Evolutionary conservation across 1,140 invertebrate genomes (phyloP), one percentile per base, ranked within the genome.

Genomic region (Drosophila auraria): DNA sequence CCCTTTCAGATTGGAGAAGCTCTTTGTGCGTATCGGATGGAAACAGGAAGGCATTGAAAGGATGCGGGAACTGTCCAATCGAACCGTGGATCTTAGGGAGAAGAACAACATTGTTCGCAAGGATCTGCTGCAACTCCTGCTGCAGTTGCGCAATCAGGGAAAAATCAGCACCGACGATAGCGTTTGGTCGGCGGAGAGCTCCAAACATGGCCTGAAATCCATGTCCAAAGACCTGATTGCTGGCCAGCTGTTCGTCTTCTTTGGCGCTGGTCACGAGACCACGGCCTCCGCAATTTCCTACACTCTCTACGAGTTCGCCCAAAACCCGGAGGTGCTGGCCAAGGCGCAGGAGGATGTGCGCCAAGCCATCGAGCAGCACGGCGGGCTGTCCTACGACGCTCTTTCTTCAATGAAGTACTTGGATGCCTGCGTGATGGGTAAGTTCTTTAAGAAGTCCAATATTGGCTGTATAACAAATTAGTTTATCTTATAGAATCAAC

Each of bases 191-290:
- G 64, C 86, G 14, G 68, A 92, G 42, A 69, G 65, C 7, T 14
- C 71, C 0, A 66, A 49, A 1, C 42, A 90, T 20, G 56, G 59
- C 1, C 5, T 59, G 0, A 92, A 92, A 61, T 63, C 86, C 0
- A 74, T 94, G 72, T 93, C 94, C 6, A 92, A 94, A 60, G 93
- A 94, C 58, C 84, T 94, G 65, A 91, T 94, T 47, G 93, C 95
- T 0, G 95, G 95, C 0, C 95, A 96, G 87, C 91, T 94, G 4
- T 95, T 95, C 42, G 91, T 96, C 0, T 96, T 96, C 80, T 95
- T 95, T 80, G 71, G 95, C 6, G 96, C 95, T n/a, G 96, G 96
- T 15, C 96, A 95, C 80, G 96, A 97, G 73, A 96, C 96, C 0
- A 95, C 96, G 0, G 94, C 95, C 0, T 94, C 94, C 3, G 93